Percentiles rank a stretch among this genome's conserved stretches.
Evolutionary conservation across 2,888 invertebrate genomes (phyloP).

Genomic region (Ptilodon capucinus): DNA sequence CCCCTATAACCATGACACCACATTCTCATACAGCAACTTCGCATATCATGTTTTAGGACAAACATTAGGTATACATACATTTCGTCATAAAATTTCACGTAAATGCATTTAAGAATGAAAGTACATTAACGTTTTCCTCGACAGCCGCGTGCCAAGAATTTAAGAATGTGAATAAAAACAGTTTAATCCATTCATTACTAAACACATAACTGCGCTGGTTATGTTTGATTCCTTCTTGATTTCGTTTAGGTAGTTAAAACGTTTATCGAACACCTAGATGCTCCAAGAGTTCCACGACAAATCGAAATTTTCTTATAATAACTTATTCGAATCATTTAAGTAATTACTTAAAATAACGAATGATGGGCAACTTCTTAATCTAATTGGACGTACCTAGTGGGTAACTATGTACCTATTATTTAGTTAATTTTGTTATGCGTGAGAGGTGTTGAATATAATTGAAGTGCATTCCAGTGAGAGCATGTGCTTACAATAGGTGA

Average conservation of each 20-base stretch:
- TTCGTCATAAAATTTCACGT: too few relatives aligned
- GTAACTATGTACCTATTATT: neutral
- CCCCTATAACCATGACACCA: conserved; percentile 6
- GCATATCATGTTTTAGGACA: too few relatives aligned
- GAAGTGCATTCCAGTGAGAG: conserved; percentile 74
- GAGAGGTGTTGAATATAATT: conserved; percentile 67
- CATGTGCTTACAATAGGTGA: conserved; percentile 73
- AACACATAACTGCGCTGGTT: neutral
- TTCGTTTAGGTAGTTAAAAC: neutral
- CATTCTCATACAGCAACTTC: neutral
- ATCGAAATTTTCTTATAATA: too few relatives aligned
- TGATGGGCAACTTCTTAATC: too few relatives aligned
- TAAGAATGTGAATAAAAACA: conserved; percentile 10
- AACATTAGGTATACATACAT: too few relatives aligned
- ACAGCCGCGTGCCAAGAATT: conserved; percentile 25
- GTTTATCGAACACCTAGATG: too few relatives aligned
- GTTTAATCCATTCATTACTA: neutral
- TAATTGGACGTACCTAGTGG: too few relatives aligned
- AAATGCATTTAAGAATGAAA: conserved; percentile 37
- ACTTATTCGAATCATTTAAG: too few relatives aligned
- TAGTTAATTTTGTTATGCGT: conserved; percentile 32
- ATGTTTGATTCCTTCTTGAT: neutral
- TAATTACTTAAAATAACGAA: too few relatives aligned
- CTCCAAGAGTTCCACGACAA: too few relatives aligned
- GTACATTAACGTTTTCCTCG: conserved; percentile 24